Base-by-base conservation (phyloP, 2,888 invertebrate species). In the Acronicta alni region DNA sequence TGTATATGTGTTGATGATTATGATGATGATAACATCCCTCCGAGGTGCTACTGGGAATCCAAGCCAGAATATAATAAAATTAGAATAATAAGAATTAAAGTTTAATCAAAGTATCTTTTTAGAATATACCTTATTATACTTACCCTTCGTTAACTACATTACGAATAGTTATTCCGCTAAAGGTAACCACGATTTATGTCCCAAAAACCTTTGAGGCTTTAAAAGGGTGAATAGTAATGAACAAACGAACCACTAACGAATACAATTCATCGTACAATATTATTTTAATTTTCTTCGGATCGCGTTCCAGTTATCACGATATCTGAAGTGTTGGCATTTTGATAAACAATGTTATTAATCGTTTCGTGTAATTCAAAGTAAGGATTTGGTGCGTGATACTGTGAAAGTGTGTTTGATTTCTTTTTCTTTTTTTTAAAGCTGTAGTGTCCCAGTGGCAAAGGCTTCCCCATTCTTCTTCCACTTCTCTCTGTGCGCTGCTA, bases 251-350 rank as follows among this genome's bases (percentile, higher is more conserved):
- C 48, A 52, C 58, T 52, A 67, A 64, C 58, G 44, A 64, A 57
- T 57, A 76, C 58, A 57, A 64, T 64, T 54, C 54, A 62, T 66
- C 61, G 57, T 55, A 44, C 38, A 65, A 51, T 52, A 30, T 62
- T 59, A 51, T 55, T 57, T 63, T 18, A 38, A 49, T 61, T 68
- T 49, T 56, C 30, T 57, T 59, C 41, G 10, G 51, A 38, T 77
- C 46, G 85, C 87, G 87, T 87, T 56, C 62, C 42, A 6, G 6
- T 68, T 79, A 82, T 80, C 81, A 62, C 46, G 26, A 66, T 72
- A 83, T 84, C 83, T 75, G 57, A 74, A 78, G 84, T 83, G 84
- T 81, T 80, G 82, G 81, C 85, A 55, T 64, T 75, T 79, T 77
- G 79, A 82, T 82, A 79, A 79, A 81, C 71, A 65, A 77, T 75